phyloP scores from a whole-genome alignment of 2,113 vertebrate genomes.

The Nipponia nippon region DNA sequence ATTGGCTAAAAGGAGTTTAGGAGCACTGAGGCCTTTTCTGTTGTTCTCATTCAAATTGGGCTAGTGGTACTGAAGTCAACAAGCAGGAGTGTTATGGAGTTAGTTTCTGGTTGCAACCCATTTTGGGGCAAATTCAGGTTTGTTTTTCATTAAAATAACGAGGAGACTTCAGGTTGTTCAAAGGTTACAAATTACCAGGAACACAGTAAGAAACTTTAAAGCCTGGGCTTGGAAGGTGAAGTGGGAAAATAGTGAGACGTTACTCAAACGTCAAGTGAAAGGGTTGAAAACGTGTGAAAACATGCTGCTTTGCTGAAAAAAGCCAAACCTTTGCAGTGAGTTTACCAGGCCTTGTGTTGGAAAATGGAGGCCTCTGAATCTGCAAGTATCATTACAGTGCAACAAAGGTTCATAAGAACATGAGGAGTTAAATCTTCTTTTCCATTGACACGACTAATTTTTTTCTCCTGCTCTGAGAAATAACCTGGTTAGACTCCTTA shows the following conservation, averaged over 20 bases:
- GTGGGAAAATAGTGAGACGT: not conserved
- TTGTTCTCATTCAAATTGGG: not conserved
- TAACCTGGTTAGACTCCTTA: slow-evolving; percentile 41
- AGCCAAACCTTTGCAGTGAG: not conserved
- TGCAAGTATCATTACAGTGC: not conserved
- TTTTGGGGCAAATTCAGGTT: not conserved
- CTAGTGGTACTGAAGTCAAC: too few species aligned
- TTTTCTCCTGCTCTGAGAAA: slow-evolving; percentile 32
- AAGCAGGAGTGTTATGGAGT: not conserved
- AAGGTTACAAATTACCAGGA: not conserved
- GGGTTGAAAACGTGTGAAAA: not conserved
- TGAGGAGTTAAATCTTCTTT: slow-evolving; percentile 17
- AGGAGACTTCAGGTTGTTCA: not conserved
- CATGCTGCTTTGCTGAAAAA: not conserved
- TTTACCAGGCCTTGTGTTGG: not conserved
- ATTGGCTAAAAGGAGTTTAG: not conserved
- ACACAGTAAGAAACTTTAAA: not conserved
- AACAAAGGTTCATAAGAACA: not conserved
- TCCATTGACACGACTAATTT: slow-evolving; percentile 4
- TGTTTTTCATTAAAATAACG: not conserved
- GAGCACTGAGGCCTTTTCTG: not conserved
- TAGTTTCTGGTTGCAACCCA: not conserved
- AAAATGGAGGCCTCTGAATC: not conserved
- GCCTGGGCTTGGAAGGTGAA: not conserved
- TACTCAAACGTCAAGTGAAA: not conserved